phyloP scores from a whole-genome alignment of 2,888 invertebrate species.

The Andrena trimmerana region DNA sequence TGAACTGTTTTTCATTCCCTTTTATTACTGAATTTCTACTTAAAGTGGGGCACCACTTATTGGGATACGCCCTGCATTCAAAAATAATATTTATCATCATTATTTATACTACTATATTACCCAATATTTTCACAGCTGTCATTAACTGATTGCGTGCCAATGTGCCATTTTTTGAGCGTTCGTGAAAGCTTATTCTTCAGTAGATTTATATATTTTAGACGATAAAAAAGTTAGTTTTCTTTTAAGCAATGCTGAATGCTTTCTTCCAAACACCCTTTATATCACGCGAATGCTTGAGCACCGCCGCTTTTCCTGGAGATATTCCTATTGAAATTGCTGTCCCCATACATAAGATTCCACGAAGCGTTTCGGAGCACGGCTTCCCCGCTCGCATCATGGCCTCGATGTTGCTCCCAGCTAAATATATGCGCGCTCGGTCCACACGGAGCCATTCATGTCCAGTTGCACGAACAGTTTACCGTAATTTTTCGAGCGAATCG shows the following conservation, averaged over 20 bases:
- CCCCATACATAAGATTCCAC: slow-evolving; percentile 38
- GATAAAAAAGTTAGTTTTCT: not conserved
- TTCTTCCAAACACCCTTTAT: not conserved
- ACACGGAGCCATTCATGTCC: slow-evolving; percentile 27
- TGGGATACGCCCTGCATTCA: too few species aligned
- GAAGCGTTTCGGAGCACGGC: slow-evolving; percentile 37
- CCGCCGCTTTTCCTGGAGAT: not conserved
- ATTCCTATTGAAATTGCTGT: slow-evolving; percentile 44
- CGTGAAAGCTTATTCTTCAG: not conserved
- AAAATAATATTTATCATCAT: not conserved
- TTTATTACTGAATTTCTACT: too few species aligned
- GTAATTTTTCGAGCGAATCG: slow-evolving; percentile 48
- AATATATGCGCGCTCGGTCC: slow-evolving; percentile 47
- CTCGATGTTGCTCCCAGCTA: slow-evolving; percentile 29
- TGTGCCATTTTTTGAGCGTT: not conserved
- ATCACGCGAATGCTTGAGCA: not conserved
- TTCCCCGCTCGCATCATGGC: slow-evolving; percentile 16
- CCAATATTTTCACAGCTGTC: not conserved
- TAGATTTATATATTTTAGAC: not conserved
- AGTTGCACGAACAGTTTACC: slow-evolving; percentile 31
- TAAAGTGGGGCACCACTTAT: too few species aligned
- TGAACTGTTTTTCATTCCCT: too few species aligned
- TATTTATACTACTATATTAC: not conserved
- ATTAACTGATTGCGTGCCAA: not conserved
- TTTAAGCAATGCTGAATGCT: not conserved